Evolutionary conservation across 2,797 vertebrate species (phyloP).

Genomic region (Muscicapa comitata): DNA sequence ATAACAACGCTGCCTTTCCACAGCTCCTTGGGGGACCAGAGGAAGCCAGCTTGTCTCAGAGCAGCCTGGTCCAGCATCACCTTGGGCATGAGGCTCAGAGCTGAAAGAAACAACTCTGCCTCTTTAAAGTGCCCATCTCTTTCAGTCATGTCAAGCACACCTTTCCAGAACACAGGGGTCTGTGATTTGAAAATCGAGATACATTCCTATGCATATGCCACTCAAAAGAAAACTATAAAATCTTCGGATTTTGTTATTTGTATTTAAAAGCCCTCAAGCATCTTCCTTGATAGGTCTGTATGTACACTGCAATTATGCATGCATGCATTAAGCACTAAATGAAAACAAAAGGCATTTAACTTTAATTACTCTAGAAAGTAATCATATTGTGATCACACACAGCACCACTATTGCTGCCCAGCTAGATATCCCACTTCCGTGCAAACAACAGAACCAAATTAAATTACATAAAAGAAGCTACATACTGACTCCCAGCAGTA

Average conservation of each 20-base stretch:
- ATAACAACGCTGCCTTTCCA: accelerated
- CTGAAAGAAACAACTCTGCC: background rate
- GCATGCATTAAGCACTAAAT: slow-evolving; percentile 66
- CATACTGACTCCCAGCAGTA: slow-evolving; percentile 79
- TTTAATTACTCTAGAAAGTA: slow-evolving; percentile 70
- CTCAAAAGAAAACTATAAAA: background rate
- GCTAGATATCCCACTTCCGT: slow-evolving; percentile 71
- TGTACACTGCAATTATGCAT: slow-evolving; percentile 58
- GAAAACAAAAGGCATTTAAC: slow-evolving; percentile 69
- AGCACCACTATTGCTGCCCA: slow-evolving; percentile 59
- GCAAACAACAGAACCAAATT: slow-evolving; percentile 75
- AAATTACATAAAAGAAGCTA: slow-evolving; percentile 80
- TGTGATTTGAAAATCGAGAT: background rate
- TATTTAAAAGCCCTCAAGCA: slow-evolving; percentile 12
- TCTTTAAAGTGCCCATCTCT: background rate
- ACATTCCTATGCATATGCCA: background rate
- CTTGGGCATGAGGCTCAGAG: background rate
- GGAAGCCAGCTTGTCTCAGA: background rate
- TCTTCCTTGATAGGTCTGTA: slow-evolving; percentile 19
- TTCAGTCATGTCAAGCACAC: background rate
- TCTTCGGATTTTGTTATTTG: background rate
- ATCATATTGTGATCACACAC: slow-evolving; percentile 65
- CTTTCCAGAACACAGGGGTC: background rate
- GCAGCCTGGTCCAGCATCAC: background rate
- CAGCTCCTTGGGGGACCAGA: background rate